Conservation (phyloP, 2,888 invertebrate genomes). For the Stratiomys singularior region DNA sequence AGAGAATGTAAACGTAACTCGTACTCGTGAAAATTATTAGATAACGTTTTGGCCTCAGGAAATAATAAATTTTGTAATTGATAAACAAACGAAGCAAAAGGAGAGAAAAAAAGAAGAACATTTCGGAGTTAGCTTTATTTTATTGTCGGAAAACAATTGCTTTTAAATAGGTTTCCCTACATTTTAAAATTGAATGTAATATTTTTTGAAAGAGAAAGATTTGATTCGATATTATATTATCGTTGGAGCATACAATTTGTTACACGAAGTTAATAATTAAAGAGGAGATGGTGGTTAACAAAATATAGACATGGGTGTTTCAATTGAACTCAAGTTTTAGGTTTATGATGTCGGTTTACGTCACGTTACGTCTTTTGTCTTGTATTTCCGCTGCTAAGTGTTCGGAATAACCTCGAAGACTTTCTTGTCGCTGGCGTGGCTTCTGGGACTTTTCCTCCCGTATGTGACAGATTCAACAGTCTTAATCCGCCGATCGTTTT, state of each 20-base stretch:
- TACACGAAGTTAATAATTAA: constrained; percentile 40
- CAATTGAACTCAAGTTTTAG: background rate
- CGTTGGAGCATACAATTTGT: constrained; percentile 40
- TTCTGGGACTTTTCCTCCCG: too few species aligned
- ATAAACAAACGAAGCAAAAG: background rate
- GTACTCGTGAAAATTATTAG: constrained; percentile 24
- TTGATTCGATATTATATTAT: constrained; percentile 40
- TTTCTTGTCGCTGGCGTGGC: too few species aligned
- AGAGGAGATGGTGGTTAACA: constrained; percentile 32
- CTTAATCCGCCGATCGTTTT: too few species aligned
- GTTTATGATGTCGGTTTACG: too few species aligned
- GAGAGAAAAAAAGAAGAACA: background rate
- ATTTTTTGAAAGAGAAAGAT: background rate
- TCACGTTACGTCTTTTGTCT: too few species aligned
- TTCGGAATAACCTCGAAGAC: too few species aligned
- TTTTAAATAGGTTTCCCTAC: background rate
- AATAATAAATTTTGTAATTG: background rate
- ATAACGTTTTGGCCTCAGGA: constrained; percentile 39
- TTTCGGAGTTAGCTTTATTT: constrained; percentile 23
- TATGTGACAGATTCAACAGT: too few species aligned
- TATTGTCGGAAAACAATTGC: background rate
- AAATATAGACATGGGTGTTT: too few species aligned
- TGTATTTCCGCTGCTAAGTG: too few species aligned
- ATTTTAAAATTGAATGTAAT: background rate
- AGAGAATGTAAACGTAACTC: constrained; percentile 5